Evolutionary conservation across 2,113 vertebrate species (phyloP).

Genomic region (Climacteris rufus): DNA sequence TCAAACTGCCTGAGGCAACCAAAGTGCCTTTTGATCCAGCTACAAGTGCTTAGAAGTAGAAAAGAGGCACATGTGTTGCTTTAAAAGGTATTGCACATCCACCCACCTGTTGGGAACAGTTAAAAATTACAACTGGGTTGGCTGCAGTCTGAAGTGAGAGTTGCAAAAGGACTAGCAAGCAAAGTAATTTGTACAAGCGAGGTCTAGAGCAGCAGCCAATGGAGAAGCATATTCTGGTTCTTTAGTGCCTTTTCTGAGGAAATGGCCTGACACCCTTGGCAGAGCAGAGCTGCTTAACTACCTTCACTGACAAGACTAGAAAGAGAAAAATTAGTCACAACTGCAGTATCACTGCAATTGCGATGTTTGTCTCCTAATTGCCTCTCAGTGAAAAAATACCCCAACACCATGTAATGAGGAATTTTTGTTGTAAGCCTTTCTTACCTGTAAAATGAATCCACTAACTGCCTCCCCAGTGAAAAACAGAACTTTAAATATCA

Average conservation of each 20-base stretch:
- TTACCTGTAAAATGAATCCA: background rate
- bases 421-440: background rate
- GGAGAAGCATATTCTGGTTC: background rate
- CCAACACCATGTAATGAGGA: background rate
- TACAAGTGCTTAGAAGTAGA: background rate
- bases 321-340: slow-evolving; percentile 40
- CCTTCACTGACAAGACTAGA: slow-evolving; percentile 9
- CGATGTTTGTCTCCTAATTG: slow-evolving; percentile 39
- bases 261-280: background rate
- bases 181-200: background rate
- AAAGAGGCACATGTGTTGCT: slow-evolving; percentile 4
- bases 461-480: background rate
- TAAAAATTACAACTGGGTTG: background rate
- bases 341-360: background rate
- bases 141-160: slow-evolving; percentile 9
- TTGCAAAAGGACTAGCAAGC: background rate
- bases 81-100: background rate
- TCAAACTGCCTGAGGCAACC: slow-evolving; percentile 41
- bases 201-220: background rate
- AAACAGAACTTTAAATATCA: slow-evolving; percentile 7
- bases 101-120: slow-evolving; percentile 29
- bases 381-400: background rate
- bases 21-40: background rate
- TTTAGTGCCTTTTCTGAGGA: slow-evolving; percentile 2
- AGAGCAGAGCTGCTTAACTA: slow-evolving; percentile 32